Percentiles rank a stretch among this genome's conserved stretches.
phyloP scores from a whole-genome alignment of 2,888 invertebrate species.

The Aleiodes testaceus region DNA sequence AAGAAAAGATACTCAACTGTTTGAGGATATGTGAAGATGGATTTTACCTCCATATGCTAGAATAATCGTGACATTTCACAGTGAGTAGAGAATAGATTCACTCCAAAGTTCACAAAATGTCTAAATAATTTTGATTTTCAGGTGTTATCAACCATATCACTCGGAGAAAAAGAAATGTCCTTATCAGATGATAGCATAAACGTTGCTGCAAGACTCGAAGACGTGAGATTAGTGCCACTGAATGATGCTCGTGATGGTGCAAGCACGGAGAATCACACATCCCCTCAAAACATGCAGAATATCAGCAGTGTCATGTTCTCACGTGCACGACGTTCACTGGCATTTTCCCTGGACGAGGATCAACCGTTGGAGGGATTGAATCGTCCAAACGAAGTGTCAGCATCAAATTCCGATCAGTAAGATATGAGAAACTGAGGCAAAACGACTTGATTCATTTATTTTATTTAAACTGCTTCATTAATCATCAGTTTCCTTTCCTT shows the following conservation, averaged over 20 bases:
- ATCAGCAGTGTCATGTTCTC: constrained; percentile 60
- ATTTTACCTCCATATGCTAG: too few relatives aligned
- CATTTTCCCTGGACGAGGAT: constrained; percentile 63
- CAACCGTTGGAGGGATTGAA: constrained; percentile 48
- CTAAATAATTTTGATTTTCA: too few relatives aligned
- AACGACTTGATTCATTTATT: constrained; percentile 1
- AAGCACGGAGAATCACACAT: constrained; percentile 55
- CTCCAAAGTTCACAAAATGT: too few relatives aligned
- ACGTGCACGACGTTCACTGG: constrained; percentile 60
- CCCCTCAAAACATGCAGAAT: constrained; percentile 62
- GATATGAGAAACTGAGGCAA: constrained; percentile 15
- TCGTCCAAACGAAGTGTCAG: constrained; percentile 21
- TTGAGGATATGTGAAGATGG: too few relatives aligned
- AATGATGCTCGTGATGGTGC: constrained; percentile 21
- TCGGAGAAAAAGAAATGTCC: constrained; percentile 40
- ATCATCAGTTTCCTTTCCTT: constrained; percentile 35
- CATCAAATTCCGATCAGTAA: constrained; percentile 60
- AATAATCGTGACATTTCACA: too few relatives aligned
- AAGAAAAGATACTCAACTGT: too few relatives aligned
- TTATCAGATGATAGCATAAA: constrained; percentile 59
- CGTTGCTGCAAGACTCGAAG: constrained; percentile 56
- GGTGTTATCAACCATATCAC: too few relatives aligned
- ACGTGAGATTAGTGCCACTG: constrained; percentile 55
- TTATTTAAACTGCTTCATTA: background rate
- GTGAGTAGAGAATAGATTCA: too few relatives aligned